A percentile compares a stretch with the other conserved stretches of the same genome.
Evolutionary conservation across 1,140 invertebrate species (phyloP).

Genomic region (Drosophila watanabei): DNA sequence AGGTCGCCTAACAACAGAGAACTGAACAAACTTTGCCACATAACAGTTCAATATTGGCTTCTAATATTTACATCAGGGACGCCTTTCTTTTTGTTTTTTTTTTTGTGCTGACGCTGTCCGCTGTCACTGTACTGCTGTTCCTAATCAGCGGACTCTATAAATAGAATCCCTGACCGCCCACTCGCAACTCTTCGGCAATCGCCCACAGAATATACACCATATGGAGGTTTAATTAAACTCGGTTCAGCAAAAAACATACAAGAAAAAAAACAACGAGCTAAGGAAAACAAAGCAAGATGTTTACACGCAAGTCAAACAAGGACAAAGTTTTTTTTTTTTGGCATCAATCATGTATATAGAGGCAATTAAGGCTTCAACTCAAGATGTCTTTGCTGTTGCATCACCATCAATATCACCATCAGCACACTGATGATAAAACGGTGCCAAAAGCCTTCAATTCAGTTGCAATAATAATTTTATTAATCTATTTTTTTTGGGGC

Average conservation of each 20-base stretch:
- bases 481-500: not conserved
- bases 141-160: conserved; percentile 52
- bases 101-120: conserved; percentile 38
- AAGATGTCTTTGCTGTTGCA: conserved; percentile 44
- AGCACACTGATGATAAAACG: not conserved
- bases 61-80: conserved; percentile 59
- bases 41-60: conserved; percentile 32
- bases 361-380: conserved; percentile 55
- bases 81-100: not conserved
- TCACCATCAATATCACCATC: not conserved
- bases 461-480: conserved; percentile 34
- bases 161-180: conserved; percentile 50
- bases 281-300: conserved; percentile 32
- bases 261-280: not conserved
- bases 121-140: conserved; percentile 24
- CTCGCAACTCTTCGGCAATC: conserved; percentile 42
- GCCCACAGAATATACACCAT: conserved; percentile 41
- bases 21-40: conserved; percentile 30
- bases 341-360: conserved; percentile 56
- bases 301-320: conserved; percentile 21
- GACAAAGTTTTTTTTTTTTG: conserved; percentile 26
- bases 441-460: conserved; percentile 16
- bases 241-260: conserved; percentile 25
- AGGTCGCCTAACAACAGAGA: conserved; percentile 33
- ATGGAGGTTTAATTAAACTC: conserved; percentile 59